Conservation (phyloP, 2,113 vertebrate species). For the Pollachius pollachius region DNA sequence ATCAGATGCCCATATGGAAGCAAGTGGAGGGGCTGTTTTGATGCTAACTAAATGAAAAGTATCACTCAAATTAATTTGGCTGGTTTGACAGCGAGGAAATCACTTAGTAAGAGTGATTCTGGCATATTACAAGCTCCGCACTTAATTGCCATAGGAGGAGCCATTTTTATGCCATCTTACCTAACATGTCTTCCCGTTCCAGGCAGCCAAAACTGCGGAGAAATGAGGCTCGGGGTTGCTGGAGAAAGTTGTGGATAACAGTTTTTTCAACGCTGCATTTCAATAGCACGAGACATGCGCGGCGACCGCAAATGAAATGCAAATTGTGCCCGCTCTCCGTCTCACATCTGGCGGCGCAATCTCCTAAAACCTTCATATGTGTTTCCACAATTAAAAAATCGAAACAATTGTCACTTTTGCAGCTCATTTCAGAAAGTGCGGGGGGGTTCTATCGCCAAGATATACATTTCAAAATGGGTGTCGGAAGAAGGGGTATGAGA, state of each 20-base stretch:
- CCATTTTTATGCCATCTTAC: neutral
- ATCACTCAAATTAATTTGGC: slow-evolving; percentile 74
- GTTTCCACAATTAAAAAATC: slow-evolving; percentile 66
- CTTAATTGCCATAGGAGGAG: slow-evolving; percentile 70
- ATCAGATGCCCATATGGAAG: slow-evolving; percentile 76
- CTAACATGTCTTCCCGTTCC: neutral
- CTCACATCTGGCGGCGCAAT: slow-evolving; percentile 65
- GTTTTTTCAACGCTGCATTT: slow-evolving; percentile 56
- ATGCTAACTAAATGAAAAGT: slow-evolving; percentile 77
- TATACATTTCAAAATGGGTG: slow-evolving; percentile 59
- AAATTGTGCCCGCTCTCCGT: slow-evolving; percentile 48
- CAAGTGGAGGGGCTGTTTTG: slow-evolving; percentile 69
- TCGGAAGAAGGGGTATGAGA: neutral
- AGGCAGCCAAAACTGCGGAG: neutral
- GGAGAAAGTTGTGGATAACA: slow-evolving; percentile 24
- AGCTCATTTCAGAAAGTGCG: slow-evolving; percentile 33
- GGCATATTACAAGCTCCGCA: slow-evolving; percentile 59
- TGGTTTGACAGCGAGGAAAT: slow-evolving; percentile 73
- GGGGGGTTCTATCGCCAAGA: slow-evolving; percentile 15
- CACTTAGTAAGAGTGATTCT: slow-evolving; percentile 73
- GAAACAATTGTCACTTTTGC: slow-evolving; percentile 45
- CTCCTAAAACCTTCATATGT: slow-evolving; percentile 42
- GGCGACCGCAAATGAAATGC: slow-evolving; percentile 58
- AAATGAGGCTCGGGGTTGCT: neutral
- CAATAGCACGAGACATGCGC: slow-evolving; percentile 43